A percentile compares a stretch with the other conserved stretches of the same genome.
These are phyloP conservation scores for Lordiphosa mommai DNA, from an alignment of 1,140 invertebrate species.

Conservation along the genomic window DNA sequence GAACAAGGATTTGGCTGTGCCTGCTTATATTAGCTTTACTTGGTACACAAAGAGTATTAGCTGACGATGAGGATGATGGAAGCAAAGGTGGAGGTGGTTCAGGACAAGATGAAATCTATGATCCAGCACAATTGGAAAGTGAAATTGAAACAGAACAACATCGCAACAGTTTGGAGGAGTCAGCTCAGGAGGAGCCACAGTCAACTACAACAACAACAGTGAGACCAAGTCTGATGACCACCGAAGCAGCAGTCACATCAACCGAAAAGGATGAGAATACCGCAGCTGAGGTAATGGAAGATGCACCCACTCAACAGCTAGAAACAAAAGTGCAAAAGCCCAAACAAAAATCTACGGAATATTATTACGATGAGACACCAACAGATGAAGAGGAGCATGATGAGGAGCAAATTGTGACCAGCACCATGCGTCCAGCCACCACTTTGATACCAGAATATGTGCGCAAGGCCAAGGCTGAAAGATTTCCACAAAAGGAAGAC, in stretches of 20 bases:
- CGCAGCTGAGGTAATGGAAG: constrained; percentile 37
- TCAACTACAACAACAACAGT: constrained; percentile 38
- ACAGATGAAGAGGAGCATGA: constrained; percentile 23
- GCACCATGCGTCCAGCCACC: constrained; percentile 29
- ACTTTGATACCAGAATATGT: constrained; percentile 71
- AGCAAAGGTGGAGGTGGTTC: constrained; percentile 15
- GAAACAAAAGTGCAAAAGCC: constrained; percentile 21
- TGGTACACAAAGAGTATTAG: constrained; percentile 2
- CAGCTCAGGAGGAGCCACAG: constrained; percentile 11
- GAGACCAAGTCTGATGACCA: neutral
- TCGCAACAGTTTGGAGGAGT: constrained; percentile 43
- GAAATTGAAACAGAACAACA: constrained; percentile 38
- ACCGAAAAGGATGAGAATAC: constrained; percentile 38
- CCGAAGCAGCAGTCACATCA: neutral
- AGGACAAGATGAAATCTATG: constrained; percentile 53
- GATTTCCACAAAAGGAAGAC: constrained; percentile 34
- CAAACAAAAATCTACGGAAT: constrained; percentile 24
- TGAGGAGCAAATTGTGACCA: neutral
- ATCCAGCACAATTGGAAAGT: constrained; percentile 44
- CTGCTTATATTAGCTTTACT: constrained; percentile 33
- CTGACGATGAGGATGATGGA: constrained; percentile 36
- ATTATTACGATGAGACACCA: constrained; percentile 42
- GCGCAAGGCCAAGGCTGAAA: constrained; percentile 60
- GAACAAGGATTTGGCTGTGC: constrained; percentile 40
- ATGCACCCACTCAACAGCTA: constrained; percentile 36